These are phyloP conservation scores for Rotaria sp. DNA, from an alignment of 2,888 invertebrate genomes.

Conservation along the genomic window DNA sequence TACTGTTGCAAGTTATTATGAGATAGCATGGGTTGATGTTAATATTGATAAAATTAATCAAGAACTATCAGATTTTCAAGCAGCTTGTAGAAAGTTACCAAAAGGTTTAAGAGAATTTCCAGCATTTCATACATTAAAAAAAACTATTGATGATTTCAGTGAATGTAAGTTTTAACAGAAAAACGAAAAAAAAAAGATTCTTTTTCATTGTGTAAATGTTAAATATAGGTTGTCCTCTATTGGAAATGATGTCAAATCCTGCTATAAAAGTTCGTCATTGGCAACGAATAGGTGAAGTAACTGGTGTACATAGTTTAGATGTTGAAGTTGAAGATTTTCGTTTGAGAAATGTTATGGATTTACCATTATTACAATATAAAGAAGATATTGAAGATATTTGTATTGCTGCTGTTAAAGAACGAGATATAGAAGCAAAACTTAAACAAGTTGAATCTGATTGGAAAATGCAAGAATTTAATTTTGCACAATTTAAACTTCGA, in stretches of 20 bases:
- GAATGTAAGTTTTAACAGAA: conserved; percentile 57
- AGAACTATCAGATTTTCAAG: conserved; percentile 92
- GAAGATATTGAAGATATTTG: conserved; percentile 97
- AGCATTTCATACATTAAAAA: conserved; percentile 86
- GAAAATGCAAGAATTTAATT: conserved; percentile 75
- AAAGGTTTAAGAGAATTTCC: conserved; percentile 88
- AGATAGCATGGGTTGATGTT: conserved; percentile 88
- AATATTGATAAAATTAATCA: conserved; percentile 95
- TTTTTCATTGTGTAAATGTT: neutral
- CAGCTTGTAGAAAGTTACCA: conserved; percentile 78
- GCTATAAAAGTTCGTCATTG: conserved; percentile 95
- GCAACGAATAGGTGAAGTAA: conserved; percentile 85
- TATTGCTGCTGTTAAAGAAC: conserved; percentile 93
- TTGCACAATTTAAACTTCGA: conserved; percentile 86
- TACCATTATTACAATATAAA: conserved; percentile 81
- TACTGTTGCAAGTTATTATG: conserved; percentile 87
- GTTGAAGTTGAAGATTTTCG: conserved; percentile 86
- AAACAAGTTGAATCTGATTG: conserved; percentile 89
- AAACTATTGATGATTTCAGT: conserved; percentile 92
- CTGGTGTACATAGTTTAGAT: conserved; percentile 73
- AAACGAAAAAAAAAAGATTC: neutral
- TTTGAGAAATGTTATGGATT: conserved; percentile 84
- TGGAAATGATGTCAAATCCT: conserved; percentile 90
- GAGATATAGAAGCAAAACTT: conserved; percentile 89
- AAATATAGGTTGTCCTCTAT: conserved; percentile 65